Evolutionary conservation across 2,888 invertebrate genomes (phyloP).

Genomic region (Yponomeuta evonymella): DNA sequence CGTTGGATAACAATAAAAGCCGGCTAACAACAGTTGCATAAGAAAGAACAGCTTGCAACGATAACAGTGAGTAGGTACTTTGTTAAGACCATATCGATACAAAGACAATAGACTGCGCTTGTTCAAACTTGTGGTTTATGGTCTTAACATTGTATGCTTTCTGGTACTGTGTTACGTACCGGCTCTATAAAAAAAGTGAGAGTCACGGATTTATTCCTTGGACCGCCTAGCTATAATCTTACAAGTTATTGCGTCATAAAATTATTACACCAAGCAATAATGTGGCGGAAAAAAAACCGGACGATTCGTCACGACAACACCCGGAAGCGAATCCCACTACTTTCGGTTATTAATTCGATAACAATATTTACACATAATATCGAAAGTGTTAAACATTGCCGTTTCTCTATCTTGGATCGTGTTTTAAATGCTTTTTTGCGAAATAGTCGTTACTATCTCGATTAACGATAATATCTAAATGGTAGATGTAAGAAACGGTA

Average conservation of each 20-base stretch:
- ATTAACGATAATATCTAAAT: slow-evolving; percentile 3
- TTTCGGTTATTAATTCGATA: slow-evolving; percentile 5
- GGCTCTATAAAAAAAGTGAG: slow-evolving; percentile 14
- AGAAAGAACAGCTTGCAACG: slow-evolving; percentile 51
- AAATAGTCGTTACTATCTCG: background rate
- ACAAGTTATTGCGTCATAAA: slow-evolving; percentile 16
- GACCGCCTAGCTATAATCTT: slow-evolving; percentile 11
- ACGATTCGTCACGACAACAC: slow-evolving; percentile 10
- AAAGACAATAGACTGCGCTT: slow-evolving; percentile 5
- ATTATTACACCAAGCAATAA: slow-evolving; percentile 12
- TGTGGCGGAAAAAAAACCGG: slow-evolving; percentile 10
- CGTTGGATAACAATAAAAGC: slow-evolving; percentile 44
- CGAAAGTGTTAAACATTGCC: slow-evolving; percentile 11
- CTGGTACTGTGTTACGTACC: background rate
- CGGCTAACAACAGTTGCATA: slow-evolving; percentile 44
- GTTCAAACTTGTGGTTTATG: slow-evolving; percentile 9
- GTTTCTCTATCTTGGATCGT: slow-evolving; percentile 6
- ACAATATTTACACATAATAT: slow-evolving; percentile 8
- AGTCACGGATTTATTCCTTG: slow-evolving; percentile 6
- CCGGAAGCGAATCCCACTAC: slow-evolving; percentile 29
- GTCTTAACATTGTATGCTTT: background rate
- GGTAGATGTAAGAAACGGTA: slow-evolving; percentile 5
- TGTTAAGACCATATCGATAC: slow-evolving; percentile 12
- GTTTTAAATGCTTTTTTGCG: slow-evolving; percentile 1
- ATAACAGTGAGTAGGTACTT: slow-evolving; percentile 16